Evolutionary conservation across 53 echinoderm and acorn worm species (phyloP), one percentile per base, ranked within the genome.

Genomic region (Zoroaster sp.): DNA sequence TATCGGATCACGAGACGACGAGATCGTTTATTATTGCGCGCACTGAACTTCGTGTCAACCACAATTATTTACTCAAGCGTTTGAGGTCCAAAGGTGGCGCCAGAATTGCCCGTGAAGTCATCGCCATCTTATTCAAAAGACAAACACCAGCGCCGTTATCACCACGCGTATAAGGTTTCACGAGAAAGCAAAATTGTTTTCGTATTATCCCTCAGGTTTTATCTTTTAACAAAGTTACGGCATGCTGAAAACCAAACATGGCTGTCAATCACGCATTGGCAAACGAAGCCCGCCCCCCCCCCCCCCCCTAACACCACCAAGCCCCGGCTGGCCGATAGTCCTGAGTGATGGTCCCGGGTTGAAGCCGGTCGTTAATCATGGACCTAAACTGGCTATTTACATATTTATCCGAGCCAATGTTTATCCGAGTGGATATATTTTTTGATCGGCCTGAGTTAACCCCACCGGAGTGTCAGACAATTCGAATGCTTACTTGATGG

Each of bases 121-220:
- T 47, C 36, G 52, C 77, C 69, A 49, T 67, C 33, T 42, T 65
- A 42, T 43, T 31, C 66, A 78, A 34, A n/a, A 35, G 78, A 55
- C 43, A 82, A 66, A 82, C 66, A 82, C 69, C 81, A 17, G 9
- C 12, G 43, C 66, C 67, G 5, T 82, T 82, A 82, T 82, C 82
- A 82, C 41, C 67, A 1, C n/a, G 43, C 82, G 43, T 82, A 82
- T 82, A 82, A 82, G 82, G 82, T 82, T 82, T 82, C 82, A 1
- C 66, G 68, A 66, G 82, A 68, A 82, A 66, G 35, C 68, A 82
- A 82, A 82, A 82, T 67, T 82, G 82, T 82, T 82, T 82, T 82
- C 67, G 82, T 82, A 82, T 82, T 82, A 82, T 82, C 43, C 68
- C 68, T 11, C 66, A 82, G 68, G 68, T 66, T 68, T 82, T 67